These are phyloP conservation scores for Ectemnius lituratus DNA, from an alignment of 2,888 invertebrate genomes.

Conservation along the genomic window DNA sequence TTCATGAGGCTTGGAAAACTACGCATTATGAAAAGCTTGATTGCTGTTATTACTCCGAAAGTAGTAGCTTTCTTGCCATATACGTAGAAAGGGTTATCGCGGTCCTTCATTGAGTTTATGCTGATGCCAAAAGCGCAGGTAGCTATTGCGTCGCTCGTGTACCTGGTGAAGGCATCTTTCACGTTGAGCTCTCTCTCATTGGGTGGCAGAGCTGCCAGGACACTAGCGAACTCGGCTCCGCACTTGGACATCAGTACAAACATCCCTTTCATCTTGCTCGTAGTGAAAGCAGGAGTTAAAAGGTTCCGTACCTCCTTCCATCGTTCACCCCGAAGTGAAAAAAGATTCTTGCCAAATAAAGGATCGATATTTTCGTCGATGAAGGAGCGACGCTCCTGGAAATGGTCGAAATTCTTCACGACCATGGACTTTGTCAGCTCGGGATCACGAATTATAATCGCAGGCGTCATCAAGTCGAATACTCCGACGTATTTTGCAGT, in stretches of 20 bases:
- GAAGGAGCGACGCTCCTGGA: background rate
- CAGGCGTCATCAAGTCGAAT: slow-evolving; percentile 61
- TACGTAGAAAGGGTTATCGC: slow-evolving; percentile 67
- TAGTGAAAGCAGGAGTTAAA: slow-evolving; percentile 25
- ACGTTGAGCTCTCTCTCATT: slow-evolving; percentile 56
- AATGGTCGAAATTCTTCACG: background rate
- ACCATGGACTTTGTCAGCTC: slow-evolving; percentile 53
- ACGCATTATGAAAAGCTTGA: slow-evolving; percentile 50
- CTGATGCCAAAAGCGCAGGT: slow-evolving; percentile 68
- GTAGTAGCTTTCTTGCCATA: slow-evolving; percentile 54
- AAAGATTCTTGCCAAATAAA: slow-evolving; percentile 51
- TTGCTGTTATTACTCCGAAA: slow-evolving; percentile 8
- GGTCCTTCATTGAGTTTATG: slow-evolving; percentile 67
- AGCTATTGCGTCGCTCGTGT: slow-evolving; percentile 69
- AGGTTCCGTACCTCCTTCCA: slow-evolving; percentile 51
- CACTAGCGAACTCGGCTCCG: slow-evolving; percentile 46
- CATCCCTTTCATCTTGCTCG: slow-evolving; percentile 60
- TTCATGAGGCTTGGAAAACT: slow-evolving; percentile 25
- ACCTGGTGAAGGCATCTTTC: slow-evolving; percentile 68
- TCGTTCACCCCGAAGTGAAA: slow-evolving; percentile 53
- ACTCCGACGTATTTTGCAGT: slow-evolving; percentile 61
- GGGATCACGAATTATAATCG: slow-evolving; percentile 64
- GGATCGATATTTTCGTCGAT: background rate
- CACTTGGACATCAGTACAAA: slow-evolving; percentile 59
- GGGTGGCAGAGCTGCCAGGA: slow-evolving; percentile 26